Evolutionary conservation across 2,113 vertebrate species (phyloP).

Genomic region (Bombycilla garrulus): DNA sequence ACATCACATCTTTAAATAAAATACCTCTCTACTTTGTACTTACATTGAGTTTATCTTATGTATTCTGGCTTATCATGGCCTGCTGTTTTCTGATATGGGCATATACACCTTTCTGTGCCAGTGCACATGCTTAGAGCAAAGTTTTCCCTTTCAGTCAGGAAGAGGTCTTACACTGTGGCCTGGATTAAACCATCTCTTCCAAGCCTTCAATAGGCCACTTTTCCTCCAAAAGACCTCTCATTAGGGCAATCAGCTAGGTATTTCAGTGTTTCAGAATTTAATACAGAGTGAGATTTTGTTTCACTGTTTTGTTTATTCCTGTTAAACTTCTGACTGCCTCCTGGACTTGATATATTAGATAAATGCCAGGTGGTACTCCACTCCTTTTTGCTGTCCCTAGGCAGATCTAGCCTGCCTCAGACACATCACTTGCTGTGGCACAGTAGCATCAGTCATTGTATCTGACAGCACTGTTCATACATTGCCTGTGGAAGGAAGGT

Average conservation of each 20-base stretch:
- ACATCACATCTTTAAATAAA: neutral
- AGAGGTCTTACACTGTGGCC: neutral
- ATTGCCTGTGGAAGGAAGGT: neutral
- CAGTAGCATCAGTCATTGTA: neutral
- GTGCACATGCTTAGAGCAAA: rapidly evolving
- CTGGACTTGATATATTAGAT: neutral
- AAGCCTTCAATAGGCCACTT: neutral
- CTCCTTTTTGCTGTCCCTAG: neutral
- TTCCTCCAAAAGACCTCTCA: neutral
- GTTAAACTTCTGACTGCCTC: neutral
- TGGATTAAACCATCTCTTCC: neutral
- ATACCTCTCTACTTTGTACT: neutral
- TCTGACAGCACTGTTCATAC: neutral
- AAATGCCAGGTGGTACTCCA: neutral
- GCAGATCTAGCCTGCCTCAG: neutral
- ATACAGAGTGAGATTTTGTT: neutral
- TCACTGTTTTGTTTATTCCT: neutral
- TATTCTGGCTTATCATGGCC: neutral
- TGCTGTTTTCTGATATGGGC: neutral
- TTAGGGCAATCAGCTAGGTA: neutral
- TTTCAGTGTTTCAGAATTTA: slow-evolving; percentile 9
- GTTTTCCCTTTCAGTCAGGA: neutral
- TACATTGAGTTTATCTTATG: neutral
- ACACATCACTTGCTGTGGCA: neutral
- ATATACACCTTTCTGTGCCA: neutral